Evolutionary conservation across 1,140 invertebrate species (phyloP).

Genomic region (Heliothis virescens): DNA sequence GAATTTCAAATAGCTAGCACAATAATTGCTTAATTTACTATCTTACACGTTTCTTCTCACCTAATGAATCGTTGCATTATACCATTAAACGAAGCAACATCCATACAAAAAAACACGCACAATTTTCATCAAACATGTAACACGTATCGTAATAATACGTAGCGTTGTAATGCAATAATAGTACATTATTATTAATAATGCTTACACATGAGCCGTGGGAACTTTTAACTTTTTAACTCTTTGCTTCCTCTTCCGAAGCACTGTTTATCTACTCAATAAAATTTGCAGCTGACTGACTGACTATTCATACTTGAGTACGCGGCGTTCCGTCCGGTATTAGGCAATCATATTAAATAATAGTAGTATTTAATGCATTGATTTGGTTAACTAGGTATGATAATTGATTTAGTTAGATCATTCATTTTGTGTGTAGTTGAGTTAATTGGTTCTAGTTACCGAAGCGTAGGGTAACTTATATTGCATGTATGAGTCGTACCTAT

Average conservation of each 20-base stretch:
- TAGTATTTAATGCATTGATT: background rate
- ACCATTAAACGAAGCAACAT: no score
- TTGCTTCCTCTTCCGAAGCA: slow-evolving; percentile 22
- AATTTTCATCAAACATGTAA: background rate
- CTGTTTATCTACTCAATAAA: slow-evolving; percentile 20
- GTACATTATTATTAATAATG: background rate
- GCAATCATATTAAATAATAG: slow-evolving; percentile 16
- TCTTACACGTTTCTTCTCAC: no score
- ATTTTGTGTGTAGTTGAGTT: background rate
- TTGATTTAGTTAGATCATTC: background rate
- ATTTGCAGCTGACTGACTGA: background rate
- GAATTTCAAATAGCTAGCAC: no score
- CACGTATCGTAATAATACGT: background rate
- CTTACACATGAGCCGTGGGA: slow-evolving; percentile 4
- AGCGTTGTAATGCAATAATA: background rate
- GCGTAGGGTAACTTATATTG: no score
- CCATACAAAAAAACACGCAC: no score
- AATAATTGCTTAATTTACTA: no score
- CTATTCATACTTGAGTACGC: background rate
- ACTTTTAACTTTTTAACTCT: slow-evolving; percentile 3
- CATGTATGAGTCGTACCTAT: no score
- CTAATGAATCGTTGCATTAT: no score
- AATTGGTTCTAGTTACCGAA: background rate
- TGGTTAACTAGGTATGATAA: background rate
- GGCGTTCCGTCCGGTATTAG: slow-evolving; percentile 25